These are phyloP conservation scores for Zootoca vivipara DNA, from an alignment of 2,113 vertebrate genomes.

Conservation along the genomic window DNA sequence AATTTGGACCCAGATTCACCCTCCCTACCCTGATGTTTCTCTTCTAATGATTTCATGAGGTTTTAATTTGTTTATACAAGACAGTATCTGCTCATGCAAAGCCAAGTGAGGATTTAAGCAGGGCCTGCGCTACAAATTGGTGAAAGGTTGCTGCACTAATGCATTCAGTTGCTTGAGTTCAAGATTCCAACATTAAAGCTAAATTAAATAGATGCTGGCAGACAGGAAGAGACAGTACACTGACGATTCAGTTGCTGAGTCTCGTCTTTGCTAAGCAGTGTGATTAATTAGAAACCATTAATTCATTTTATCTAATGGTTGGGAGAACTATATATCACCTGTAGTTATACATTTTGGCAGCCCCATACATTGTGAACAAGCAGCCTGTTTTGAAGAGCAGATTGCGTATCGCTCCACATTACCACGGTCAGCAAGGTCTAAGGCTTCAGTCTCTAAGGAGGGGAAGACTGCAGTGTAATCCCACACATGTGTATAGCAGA, in stretches of 20 bases:
- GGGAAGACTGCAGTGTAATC: neutral
- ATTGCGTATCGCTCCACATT: neutral
- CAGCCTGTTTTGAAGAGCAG: neutral
- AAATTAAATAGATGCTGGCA: conserved; percentile 13
- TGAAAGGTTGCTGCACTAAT: conserved; percentile 21
- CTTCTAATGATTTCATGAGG: neutral
- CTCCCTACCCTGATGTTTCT: neutral
- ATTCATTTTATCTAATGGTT: neutral
- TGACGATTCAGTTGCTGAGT: neutral
- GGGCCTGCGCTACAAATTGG: conserved; percentile 6
- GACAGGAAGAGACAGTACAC: neutral
- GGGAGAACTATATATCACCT: neutral
- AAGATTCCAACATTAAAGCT: neutral
- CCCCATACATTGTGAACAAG: neutral
- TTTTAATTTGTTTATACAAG: neutral
- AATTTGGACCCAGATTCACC: neutral
- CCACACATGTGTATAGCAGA: neutral
- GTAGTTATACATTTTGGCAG: neutral
- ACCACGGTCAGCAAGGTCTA: neutral
- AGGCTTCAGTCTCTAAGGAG: neutral
- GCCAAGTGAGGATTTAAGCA: neutral
- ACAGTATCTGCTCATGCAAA: neutral
- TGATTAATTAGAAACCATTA: neutral
- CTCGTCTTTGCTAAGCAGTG: neutral
- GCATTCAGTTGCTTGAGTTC: neutral